Percentiles rank a stretch among this genome's conserved stretches.
Conservation (phyloP, 2,797 vertebrate genomes). For the Echiichthys vipera region DNA sequence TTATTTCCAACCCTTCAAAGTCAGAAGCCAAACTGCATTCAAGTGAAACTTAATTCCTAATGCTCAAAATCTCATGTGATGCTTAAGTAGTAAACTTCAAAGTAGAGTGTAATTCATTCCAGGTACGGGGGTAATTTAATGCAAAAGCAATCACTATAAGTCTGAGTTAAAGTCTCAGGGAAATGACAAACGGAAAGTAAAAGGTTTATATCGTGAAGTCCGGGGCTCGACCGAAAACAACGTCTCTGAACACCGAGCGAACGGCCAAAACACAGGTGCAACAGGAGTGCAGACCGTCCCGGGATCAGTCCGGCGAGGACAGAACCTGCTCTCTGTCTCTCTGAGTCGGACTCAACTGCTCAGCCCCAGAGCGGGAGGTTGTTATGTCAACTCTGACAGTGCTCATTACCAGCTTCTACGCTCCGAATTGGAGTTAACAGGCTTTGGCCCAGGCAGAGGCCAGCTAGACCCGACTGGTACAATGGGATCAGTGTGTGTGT, state of each 20-base stretch:
- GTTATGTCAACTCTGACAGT: conserved; percentile 71
- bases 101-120: conserved; percentile 4
- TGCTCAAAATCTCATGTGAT: background rate
- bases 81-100: conserved; percentile 13
- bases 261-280: background rate
- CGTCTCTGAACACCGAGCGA: background rate
- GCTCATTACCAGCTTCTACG: conserved; percentile 68
- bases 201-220: background rate
- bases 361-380: conserved; percentile 57
- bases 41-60: conserved; percentile 21
- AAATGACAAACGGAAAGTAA: too few relatives aligned
- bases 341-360: conserved; percentile 26
- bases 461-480: conserved; percentile 54
- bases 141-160: conserved; percentile 8
- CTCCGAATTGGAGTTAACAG: conserved; percentile 71
- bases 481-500: conserved; percentile 57
- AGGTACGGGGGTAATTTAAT: conserved; percentile 18
- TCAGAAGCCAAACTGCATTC: conserved; percentile 17
- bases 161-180: conserved; percentile 10
- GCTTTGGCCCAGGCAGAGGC: conserved; percentile 63
- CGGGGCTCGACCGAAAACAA: background rate
- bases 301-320: conserved; percentile 13
- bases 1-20: background rate
- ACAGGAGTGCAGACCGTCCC: background rate
- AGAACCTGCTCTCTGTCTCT: background rate